Conservation (phyloP, 2,797 vertebrate genomes). For the Urosaurus nigricauda region DNA sequence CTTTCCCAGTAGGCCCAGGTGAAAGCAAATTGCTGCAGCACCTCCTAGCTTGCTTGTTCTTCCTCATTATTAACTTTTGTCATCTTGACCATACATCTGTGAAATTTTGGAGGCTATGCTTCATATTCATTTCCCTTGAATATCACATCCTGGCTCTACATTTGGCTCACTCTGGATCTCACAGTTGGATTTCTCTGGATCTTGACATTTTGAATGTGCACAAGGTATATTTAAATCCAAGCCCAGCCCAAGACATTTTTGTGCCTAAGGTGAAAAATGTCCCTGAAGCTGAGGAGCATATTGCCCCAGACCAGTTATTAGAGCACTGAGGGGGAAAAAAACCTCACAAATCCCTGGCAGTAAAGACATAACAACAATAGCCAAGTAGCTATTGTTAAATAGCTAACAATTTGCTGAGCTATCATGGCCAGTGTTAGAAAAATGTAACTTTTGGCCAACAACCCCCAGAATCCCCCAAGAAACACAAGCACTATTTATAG, state of each 20-base stretch:
- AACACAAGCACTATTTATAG: no score
- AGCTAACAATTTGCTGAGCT: neutral
- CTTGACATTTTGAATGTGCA: neutral
- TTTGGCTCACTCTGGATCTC: neutral
- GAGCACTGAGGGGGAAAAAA: neutral
- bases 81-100: no score
- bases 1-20: no score
- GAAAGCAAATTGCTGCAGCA: no score
- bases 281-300: neutral
- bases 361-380: neutral
- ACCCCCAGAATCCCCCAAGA: no score
- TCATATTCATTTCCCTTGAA: neutral
- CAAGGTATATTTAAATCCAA: neutral
- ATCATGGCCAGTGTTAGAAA: neutral
- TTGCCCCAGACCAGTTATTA: neutral
- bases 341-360: neutral
- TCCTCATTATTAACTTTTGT: no score
- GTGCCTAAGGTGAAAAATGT: neutral
- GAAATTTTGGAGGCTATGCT: neutral
- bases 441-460: no score
- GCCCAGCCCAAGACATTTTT: neutral
- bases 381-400: neutral
- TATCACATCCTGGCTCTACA: neutral
- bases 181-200: neutral
- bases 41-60: no score